Conservation (phyloP, 2,797 vertebrate genomes). For the Aphelocoma californica region DNA sequence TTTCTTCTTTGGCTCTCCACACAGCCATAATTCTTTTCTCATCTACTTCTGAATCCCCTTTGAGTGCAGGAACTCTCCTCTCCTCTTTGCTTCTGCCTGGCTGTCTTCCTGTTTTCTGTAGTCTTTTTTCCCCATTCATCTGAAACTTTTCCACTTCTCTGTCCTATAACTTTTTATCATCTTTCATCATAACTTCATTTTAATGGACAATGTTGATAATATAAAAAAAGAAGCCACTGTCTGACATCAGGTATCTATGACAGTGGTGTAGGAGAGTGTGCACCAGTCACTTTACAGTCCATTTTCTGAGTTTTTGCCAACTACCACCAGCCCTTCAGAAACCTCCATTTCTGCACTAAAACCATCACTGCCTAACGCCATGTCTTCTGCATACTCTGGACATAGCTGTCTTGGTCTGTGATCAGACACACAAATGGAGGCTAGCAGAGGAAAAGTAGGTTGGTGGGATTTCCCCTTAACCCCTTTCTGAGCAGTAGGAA, state of each 20-base stretch:
- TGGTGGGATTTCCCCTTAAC: neutral
- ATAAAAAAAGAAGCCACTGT: neutral
- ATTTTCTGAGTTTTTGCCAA: neutral
- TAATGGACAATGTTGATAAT: neutral
- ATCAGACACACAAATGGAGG: neutral
- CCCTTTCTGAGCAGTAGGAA: neutral
- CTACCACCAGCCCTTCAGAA: neutral
- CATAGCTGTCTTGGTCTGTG: neutral
- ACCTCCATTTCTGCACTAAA: neutral
- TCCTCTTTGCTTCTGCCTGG: neutral
- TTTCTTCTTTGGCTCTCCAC: conserved; percentile 15
- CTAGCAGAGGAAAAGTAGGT: neutral
- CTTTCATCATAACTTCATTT: neutral
- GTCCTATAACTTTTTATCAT: neutral
- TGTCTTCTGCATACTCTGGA: neutral
- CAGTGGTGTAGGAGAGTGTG: neutral
- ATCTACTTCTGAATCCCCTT: neutral
- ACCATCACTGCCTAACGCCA: neutral
- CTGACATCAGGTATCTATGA: neutral
- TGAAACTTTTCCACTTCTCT: neutral
- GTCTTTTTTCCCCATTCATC: neutral
- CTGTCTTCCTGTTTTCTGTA: neutral
- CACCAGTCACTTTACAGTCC: neutral
- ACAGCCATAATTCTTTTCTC: neutral
- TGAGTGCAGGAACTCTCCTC: neutral